phyloP scores from a whole-genome alignment of 2,888 invertebrate genomes.

The Cyclophora albipunctata region DNA sequence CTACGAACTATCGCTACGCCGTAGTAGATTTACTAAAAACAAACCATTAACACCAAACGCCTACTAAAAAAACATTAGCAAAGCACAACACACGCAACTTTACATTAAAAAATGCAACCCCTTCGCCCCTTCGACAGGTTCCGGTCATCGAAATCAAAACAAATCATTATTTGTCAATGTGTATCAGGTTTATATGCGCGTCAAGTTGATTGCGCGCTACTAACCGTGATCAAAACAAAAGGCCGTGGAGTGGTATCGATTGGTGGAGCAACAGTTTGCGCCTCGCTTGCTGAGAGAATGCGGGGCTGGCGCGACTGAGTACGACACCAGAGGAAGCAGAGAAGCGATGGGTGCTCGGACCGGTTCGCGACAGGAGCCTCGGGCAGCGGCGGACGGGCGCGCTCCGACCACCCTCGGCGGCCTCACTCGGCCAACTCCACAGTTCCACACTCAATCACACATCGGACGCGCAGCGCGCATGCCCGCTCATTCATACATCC shows the following conservation, averaged over 20 bases:
- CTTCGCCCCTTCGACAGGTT: too few relatives aligned
- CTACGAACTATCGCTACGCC: too few relatives aligned
- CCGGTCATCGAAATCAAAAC: too few relatives aligned
- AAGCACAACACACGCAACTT: too few relatives aligned
- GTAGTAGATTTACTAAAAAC: too few relatives aligned
- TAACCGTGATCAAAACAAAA: conserved; percentile 46
- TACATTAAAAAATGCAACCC: too few relatives aligned
- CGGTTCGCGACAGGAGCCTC: too few relatives aligned
- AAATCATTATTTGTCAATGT: too few relatives aligned
- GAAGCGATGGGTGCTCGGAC: too few relatives aligned
- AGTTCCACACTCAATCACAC: conserved; percentile 8
- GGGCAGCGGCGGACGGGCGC: conserved; percentile 5
- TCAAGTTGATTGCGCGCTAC: conserved; percentile 18
- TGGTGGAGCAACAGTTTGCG: conserved; percentile 43
- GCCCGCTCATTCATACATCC: conserved; percentile 8
- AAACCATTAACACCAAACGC: too few relatives aligned
- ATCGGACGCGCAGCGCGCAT: conserved; percentile 24
- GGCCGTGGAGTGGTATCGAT: conserved; percentile 44
- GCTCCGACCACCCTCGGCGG: conserved; percentile 10
- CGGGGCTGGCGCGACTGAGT: neutral
- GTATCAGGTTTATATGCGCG: conserved; percentile 9
- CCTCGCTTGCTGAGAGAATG: neutral
- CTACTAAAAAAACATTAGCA: too few relatives aligned
- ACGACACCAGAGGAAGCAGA: too few relatives aligned
- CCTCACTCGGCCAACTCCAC: conserved; percentile 23